These are phyloP conservation scores for Catalaphyllia jardinei DNA, from an alignment of 64 coral and sea anemone species.

Conservation along the genomic window DNA sequence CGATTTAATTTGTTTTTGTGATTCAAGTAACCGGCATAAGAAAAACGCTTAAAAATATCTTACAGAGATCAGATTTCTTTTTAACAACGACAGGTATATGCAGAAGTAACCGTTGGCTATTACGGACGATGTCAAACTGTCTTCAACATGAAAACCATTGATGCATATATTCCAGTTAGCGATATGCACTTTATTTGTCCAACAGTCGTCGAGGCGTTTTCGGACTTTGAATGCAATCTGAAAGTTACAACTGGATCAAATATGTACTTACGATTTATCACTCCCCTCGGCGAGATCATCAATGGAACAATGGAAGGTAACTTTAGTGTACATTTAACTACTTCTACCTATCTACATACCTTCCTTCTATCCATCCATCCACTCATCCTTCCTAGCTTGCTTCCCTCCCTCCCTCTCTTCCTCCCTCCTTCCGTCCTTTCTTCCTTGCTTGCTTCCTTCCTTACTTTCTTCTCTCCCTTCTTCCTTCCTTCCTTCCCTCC, in stretches of 20 bases:
- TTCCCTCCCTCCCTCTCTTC: no score
- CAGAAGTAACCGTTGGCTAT: conserved; percentile 10
- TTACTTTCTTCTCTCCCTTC: no score
- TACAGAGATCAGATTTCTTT: background rate
- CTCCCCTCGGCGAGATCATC: background rate
- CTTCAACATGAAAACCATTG: background rate
- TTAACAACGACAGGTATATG: background rate
- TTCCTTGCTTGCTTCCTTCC: no score
- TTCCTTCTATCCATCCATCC: no score
- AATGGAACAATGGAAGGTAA: conserved; percentile 20
- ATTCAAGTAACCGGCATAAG: no score
- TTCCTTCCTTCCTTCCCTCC: no score
- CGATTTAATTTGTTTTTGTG: no score
- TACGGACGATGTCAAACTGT: conserved; percentile 9
- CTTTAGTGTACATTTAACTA: no score
- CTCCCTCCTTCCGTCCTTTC: no score
- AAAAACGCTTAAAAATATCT: no score
- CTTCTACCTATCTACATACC: no score
- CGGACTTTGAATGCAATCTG: background rate
- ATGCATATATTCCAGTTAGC: background rate
- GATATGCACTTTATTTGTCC: background rate
- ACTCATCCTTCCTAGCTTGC: no score
- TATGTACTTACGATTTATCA: background rate
- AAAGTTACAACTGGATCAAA: background rate
- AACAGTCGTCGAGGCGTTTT: conserved; percentile 10